Evolutionary conservation across 2,113 vertebrate species (phyloP).

Genomic region (Falco punctatus): DNA sequence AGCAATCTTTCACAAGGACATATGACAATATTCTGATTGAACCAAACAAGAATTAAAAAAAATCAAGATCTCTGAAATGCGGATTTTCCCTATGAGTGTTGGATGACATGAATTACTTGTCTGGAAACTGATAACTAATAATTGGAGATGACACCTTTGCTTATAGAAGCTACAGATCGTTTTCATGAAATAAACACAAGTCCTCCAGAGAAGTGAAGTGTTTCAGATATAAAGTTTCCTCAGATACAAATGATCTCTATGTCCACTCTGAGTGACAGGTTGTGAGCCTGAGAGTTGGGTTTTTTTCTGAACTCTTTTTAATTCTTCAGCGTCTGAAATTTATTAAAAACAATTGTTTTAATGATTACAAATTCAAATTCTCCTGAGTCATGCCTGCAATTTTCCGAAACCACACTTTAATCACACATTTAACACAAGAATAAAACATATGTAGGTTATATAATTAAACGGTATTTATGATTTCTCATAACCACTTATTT

Average conservation of each 20-base stretch:
- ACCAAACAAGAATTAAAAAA: not conserved
- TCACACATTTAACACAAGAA: not conserved
- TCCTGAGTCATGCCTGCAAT: not conserved
- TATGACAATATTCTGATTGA: not conserved
- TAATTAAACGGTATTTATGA: not conserved
- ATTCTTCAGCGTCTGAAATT: not conserved
- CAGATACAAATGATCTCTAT: not conserved
- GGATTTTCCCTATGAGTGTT: not conserved
- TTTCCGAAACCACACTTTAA: not conserved
- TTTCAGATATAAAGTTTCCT: not conserved
- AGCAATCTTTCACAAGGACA: not conserved
- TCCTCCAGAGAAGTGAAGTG: not conserved
- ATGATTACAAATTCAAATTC: not conserved
- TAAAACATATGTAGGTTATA: not conserved
- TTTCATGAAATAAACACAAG: not conserved
- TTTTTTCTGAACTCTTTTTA: not conserved
- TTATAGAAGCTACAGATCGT: constrained; percentile 15
- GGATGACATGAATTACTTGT: not conserved
- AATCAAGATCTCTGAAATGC: not conserved
- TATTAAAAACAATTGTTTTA: not conserved
- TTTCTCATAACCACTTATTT: not conserved
- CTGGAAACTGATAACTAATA: not conserved
- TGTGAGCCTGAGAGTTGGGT: not conserved
- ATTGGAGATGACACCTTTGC: constrained; percentile 23
- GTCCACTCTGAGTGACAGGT: not conserved